Base-by-base conservation (phyloP, 2,888 invertebrate genomes). In the Protodeltote pygarga region DNA sequence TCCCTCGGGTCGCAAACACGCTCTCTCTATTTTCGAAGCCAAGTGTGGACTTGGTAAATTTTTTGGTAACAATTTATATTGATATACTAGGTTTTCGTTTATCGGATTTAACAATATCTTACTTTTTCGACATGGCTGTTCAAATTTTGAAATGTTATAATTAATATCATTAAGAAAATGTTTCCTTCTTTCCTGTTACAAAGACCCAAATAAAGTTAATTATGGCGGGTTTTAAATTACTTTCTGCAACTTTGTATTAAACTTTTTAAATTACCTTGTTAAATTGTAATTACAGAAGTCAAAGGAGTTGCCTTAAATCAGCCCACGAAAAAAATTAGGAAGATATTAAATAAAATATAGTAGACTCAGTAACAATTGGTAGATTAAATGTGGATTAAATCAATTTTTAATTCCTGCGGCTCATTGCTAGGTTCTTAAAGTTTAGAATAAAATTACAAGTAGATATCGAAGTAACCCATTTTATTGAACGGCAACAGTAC, bases 401-500 rank as follows among this genome's bases (percentile, higher is more conserved):
- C 27, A 19, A 4, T 28, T 44, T 27, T 40, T 28, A 16, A 40
- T 27, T 28, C n/a, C 39, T 39, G 25, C 27, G 31, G 11, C 2
- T 17, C 4, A 11, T 58, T 19, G 20, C 10, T 51, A 45, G 37
- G 27, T 21, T 41, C 23, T 9, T 13, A 28, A 14, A 40, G 27
- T 37, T 8, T 34, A n/a, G 10, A 14, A 17, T 13, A 5, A 10
- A 23, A 16, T 2, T 15, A n/a, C 3, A 25, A 27, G 5, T 34
- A 11, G 27, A 8, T 17, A 45, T 23, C 46, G 45, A 46, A 46
- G 14, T 37, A 37, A 32, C 20, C 9, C 47, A 20, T 35, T 70
- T 37, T 57, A 58, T 77, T 74, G 75, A 48, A 74, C 70, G 75
- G 65, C 92, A 75, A 68, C 93, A 98, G 97, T 98, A 98, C 92